Base-by-base conservation (phyloP, 2,113 vertebrate species). In the Saimiri boliviensis region DNA sequence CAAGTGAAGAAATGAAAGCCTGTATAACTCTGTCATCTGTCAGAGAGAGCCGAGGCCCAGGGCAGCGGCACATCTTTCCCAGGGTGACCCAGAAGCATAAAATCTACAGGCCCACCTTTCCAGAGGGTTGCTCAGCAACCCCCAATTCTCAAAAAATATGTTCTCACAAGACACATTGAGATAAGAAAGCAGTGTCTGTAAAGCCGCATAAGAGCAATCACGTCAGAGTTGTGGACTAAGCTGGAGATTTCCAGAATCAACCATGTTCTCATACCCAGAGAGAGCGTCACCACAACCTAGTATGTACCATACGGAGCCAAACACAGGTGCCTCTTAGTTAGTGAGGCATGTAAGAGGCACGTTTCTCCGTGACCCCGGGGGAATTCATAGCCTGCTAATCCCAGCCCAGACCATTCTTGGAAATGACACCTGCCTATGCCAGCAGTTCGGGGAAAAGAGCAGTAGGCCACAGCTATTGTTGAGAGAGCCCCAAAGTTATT, bases 401-500 rank as follows among this genome's bases (percentile, higher is more conserved):
- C 56, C 35, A 92, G 56, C 63, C 83, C 94, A 94, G 79, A 76
- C 63, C 80, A 17, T 93, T 96, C 94, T 56, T 91, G 94, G 96
- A 85, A 80, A 73, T 25, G 21, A 77, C 95, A 79, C 92, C 94
- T 83, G 54, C 89, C 60, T 91, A 96, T 86, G 80, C 95, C 96
- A 91, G 68, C 20, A 93, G 16, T 97, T 92, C 68, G 89, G 60
- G 13, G 73, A 95, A 90, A 40, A 86, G 63, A 86, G 35, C 10
- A 8, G 1, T 80, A 60, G 40, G 42, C 42, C 81, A 8, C 60
- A 7, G 32, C 84, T 19, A 1, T 5, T 25, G 54, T 47, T 25
- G 42, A 88, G 74, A 27, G 35, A 91, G 58, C 49, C 16, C 37
- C 58, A 35, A 32, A 84, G 95, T 90, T 93, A 88, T 86, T 90